phyloP scores from a whole-genome alignment of 2,888 invertebrate species.

The Parthenolecanium corni region DNA sequence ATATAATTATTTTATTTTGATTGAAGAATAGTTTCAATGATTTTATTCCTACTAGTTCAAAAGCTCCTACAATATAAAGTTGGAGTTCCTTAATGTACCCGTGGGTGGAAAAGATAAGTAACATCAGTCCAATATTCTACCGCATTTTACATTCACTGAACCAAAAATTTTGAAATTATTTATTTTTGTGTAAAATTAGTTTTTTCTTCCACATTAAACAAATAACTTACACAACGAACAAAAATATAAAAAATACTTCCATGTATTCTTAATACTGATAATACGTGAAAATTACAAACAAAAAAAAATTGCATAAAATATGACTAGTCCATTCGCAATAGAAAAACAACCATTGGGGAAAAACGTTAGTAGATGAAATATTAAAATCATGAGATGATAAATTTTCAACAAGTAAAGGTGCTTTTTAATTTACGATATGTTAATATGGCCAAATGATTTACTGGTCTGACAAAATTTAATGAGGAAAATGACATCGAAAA shows the following conservation, averaged over 20 bases:
- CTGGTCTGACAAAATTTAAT: background rate
- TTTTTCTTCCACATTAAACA: background rate
- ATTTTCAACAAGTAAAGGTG: background rate
- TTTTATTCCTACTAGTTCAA: no score
- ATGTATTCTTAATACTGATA: conserved; percentile 21
- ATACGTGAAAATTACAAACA: conserved; percentile 15
- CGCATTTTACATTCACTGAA: no score
- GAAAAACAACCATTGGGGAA: conserved; percentile 11
- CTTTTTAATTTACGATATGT: conserved; percentile 10
- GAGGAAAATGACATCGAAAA: background rate
- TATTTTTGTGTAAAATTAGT: no score
- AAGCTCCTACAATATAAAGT: no score
- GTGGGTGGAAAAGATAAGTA: no score
- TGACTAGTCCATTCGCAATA: conserved; percentile 24
- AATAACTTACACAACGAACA: conserved; percentile 11
- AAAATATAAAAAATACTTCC: conserved; percentile 1
- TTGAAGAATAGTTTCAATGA: no score
- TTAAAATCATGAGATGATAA: background rate
- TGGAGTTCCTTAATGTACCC: no score
- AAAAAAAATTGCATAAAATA: conserved; percentile 19
- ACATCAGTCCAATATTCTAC: no score
- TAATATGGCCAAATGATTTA: background rate
- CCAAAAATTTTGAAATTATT: no score
- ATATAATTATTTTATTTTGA: no score
- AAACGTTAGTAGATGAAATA: background rate